phyloP scores from a whole-genome alignment of 2,113 vertebrate genomes.

The Orcinus orca region DNA sequence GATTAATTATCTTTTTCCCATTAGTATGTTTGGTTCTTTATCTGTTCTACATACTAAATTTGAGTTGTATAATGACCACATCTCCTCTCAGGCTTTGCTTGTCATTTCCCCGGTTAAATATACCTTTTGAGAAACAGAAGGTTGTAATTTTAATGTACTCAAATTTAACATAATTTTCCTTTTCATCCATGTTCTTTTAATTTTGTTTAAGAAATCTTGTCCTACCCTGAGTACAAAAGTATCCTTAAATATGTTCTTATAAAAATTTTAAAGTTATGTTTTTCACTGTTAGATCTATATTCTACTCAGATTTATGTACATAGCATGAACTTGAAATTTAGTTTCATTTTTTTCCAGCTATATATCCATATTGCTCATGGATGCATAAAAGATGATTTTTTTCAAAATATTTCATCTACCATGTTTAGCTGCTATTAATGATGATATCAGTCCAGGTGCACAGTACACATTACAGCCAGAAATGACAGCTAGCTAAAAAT shows the following conservation, averaged over 20 bases:
- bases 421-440: not conserved
- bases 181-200: not conserved
- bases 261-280: constrained; percentile 2
- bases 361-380: not conserved
- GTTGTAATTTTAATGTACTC: not conserved
- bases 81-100: not conserved
- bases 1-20: not conserved
- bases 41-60: not conserved
- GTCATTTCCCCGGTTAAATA: not conserved
- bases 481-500: not conserved
- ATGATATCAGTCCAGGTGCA: not conserved
- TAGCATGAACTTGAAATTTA: not conserved
- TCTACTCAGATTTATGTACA: not conserved
- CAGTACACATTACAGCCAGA: not conserved
- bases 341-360: not conserved
- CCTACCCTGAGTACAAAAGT: not conserved
- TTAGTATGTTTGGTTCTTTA: not conserved
- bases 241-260: constrained; percentile 22
- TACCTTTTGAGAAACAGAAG: not conserved
- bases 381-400: not conserved
- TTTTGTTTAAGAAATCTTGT: constrained; percentile 42
- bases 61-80: not conserved
- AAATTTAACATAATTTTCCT: not conserved
- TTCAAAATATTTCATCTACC: not conserved
- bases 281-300: constrained; percentile 1